Percentiles rank a stretch among this genome's conserved stretches.
These are phyloP conservation scores for Maniola jurtina DNA, from an alignment of 1,140 invertebrate genomes.

Conservation along the genomic window DNA sequence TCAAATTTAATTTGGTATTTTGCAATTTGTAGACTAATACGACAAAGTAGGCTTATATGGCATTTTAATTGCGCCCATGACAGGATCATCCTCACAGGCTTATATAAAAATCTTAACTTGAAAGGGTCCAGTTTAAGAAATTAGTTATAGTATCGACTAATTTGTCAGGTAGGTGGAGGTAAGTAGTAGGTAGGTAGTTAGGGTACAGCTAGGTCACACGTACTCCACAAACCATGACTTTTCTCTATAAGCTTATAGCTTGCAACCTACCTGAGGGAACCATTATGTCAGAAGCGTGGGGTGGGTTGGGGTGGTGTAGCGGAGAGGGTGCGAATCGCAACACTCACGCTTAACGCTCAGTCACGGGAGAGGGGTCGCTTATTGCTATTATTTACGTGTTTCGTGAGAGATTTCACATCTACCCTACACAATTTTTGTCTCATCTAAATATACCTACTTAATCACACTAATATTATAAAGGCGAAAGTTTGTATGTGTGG, in stretches of 20 bases:
- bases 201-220: too few species aligned
- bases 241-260: background rate
- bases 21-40: too few species aligned
- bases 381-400: constrained; percentile 4
- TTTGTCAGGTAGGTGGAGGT: too few species aligned
- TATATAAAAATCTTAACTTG: too few species aligned
- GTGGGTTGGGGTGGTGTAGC: background rate
- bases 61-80: too few species aligned
- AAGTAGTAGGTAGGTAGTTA: too few species aligned
- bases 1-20: too few species aligned
- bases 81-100: too few species aligned
- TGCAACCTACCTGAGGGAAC: constrained; percentile 7
- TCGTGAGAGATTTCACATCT: background rate
- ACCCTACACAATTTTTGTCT: background rate
- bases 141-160: background rate
- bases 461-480: too few species aligned
- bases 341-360: constrained; percentile 2
- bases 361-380: constrained; percentile 1
- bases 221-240: background rate
- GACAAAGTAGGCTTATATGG: too few species aligned
- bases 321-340: constrained; percentile 6
- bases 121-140: too few species aligned
- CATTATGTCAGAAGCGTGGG: constrained; percentile 10
- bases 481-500: too few species aligned
- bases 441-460: background rate